phyloP scores from a whole-genome alignment of 2,113 vertebrate species.

The Oreocharis arfaki region DNA sequence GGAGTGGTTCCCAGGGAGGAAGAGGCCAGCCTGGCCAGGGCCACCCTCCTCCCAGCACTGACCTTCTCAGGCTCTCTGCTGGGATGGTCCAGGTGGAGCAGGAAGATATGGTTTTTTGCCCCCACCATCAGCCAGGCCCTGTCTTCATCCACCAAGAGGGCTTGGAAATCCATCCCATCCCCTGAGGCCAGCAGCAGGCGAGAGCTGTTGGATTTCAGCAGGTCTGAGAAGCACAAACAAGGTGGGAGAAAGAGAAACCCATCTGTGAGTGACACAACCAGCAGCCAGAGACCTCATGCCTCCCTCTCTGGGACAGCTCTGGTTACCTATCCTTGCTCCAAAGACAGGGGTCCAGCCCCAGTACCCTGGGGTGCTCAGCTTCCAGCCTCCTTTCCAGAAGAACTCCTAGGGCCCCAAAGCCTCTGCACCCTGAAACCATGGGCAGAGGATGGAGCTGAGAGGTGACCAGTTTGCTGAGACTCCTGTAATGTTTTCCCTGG shows the following conservation, averaged over 20 bases:
- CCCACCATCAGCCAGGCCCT: slow-evolving; percentile 82
- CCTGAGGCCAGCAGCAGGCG: slow-evolving; percentile 67
- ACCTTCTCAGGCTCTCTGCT: slow-evolving; percentile 72
- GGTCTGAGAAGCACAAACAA: slow-evolving; percentile 60
- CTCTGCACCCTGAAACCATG: neutral
- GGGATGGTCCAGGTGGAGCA: slow-evolving; percentile 75
- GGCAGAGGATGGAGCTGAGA: neutral
- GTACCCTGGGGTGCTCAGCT: neutral
- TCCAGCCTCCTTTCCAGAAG: neutral
- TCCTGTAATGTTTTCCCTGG: neutral
- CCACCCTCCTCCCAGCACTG: neutral
- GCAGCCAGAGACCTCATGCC: neutral
- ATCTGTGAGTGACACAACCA: neutral
- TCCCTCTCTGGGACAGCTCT: neutral
- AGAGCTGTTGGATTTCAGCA: slow-evolving; percentile 73
- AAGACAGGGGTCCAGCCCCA: neutral
- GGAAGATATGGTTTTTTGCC: slow-evolving; percentile 81
- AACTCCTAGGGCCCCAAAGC: neutral
- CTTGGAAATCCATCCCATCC: slow-evolving; percentile 69
- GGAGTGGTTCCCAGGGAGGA: neutral
- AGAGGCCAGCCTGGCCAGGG: neutral
- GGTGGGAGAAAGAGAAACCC: neutral
- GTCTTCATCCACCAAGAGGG: slow-evolving; percentile 82
- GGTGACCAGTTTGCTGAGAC: neutral
- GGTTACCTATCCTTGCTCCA: neutral